These are phyloP conservation scores for Caenorhabditis japonica DNA, from an alignment of 2,888 invertebrate genomes.

Conservation along the genomic window DNA sequence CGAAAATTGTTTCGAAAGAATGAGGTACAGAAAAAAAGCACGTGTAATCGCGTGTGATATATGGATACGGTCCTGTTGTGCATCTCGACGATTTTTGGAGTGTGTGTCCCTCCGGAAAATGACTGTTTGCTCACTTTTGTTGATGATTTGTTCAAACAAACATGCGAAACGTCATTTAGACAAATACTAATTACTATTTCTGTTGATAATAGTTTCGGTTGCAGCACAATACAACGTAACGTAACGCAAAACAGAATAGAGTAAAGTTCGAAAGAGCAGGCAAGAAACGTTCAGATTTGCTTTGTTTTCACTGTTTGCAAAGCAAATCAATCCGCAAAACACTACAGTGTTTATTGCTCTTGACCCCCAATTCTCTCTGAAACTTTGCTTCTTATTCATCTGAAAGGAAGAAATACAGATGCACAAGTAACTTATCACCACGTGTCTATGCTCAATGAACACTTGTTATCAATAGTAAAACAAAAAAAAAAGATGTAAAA, in stretches of 20 bases:
- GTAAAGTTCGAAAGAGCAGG: too few relatives aligned
- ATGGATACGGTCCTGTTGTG: too few relatives aligned
- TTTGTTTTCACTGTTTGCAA: not conserved
- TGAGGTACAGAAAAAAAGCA: too few relatives aligned
- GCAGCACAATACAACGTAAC: not conserved
- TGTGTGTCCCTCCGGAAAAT: conserved; percentile 34
- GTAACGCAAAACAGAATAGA: too few relatives aligned
- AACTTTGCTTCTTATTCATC: not conserved
- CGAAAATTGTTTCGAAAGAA: too few relatives aligned
- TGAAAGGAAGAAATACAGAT: too few relatives aligned
- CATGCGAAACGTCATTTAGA: conserved; percentile 28
- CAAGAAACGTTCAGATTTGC: too few relatives aligned
- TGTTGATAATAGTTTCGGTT: not conserved
- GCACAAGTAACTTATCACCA: not conserved
- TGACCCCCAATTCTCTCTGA: too few relatives aligned
- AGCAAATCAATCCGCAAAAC: too few relatives aligned
- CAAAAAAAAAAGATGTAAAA: conserved; percentile 2
- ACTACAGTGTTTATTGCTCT: too few relatives aligned
- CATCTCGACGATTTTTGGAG: not conserved
- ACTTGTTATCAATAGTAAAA: conserved; percentile 9
- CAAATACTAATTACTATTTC: conserved; percentile 20
- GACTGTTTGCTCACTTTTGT: conserved; percentile 27
- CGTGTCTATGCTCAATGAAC: conserved; percentile 10
- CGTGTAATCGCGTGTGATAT: too few relatives aligned
- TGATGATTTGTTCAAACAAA: conserved; percentile 28